A percentile compares a stretch with the other conserved stretches of the same genome.
phyloP scores from a whole-genome alignment of 2,888 invertebrate species.

The Gasteruption jaculator region DNA sequence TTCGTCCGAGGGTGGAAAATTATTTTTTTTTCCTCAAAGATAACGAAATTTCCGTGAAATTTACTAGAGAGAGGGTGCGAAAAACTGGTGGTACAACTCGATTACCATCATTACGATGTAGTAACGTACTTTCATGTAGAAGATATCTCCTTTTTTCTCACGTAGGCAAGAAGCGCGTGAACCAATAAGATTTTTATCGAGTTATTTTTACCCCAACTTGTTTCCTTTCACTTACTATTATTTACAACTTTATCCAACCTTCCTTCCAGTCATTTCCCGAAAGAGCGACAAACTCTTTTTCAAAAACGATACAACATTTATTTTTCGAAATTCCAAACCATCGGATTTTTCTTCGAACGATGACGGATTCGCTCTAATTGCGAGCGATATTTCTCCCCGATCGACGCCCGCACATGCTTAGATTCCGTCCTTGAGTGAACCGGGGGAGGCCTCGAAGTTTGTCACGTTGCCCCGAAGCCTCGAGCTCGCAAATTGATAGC shows the following conservation, averaged over 20 bases:
- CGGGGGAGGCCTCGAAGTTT: slow-evolving; percentile 21
- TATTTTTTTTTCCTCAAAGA: not conserved
- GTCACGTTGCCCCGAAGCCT: slow-evolving; percentile 17
- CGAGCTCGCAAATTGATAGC: slow-evolving; percentile 38
- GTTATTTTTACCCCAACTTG: too few species aligned
- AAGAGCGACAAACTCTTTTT: slow-evolving; percentile 10
- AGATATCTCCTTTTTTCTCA: slow-evolving; percentile 24
- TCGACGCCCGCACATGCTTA: slow-evolving; percentile 19
- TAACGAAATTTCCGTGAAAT: too few species aligned
- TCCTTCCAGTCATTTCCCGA: not conserved
- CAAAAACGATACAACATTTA: slow-evolving; percentile 9
- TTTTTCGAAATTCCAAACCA: too few species aligned
- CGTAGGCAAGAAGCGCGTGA: slow-evolving; percentile 10
- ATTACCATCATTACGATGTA: slow-evolving; percentile 32
- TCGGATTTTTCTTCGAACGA: too few species aligned
- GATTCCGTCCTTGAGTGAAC: slow-evolving; percentile 24
- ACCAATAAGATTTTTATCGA: slow-evolving; percentile 27
- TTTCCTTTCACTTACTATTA: too few species aligned
- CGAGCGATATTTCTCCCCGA: slow-evolving; percentile 8
- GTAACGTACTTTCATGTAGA: slow-evolving; percentile 31
- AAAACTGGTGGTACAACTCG: slow-evolving; percentile 28
- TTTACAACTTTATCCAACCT: slow-evolving; percentile 4
- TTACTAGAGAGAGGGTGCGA: slow-evolving; percentile 13
- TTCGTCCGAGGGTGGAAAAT: not conserved
- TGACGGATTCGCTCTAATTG: too few species aligned